Percentiles rank a stretch among this genome's conserved stretches.
phyloP scores from a whole-genome alignment of 2,113 vertebrate species.

The Phylloscopus trochiloides region DNA sequence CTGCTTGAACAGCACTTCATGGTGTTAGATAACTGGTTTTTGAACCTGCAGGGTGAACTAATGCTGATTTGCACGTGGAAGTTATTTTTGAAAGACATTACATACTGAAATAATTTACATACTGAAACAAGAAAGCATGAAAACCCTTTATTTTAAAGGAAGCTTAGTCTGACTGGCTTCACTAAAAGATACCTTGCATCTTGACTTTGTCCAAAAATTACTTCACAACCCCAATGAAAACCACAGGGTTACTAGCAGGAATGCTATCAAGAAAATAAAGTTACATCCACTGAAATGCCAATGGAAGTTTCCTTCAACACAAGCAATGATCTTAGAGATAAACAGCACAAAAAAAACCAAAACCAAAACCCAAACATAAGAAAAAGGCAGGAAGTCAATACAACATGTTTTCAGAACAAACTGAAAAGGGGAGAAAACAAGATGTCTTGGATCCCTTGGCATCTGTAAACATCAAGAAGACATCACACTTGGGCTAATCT shows the following conservation, averaged over 20 bases:
- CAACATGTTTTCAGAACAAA: not conserved
- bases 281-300: not conserved
- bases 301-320: not conserved
- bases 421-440: not conserved
- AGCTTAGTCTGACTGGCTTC: not conserved
- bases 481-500: not conserved
- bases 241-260: not conserved
- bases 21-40: not conserved
- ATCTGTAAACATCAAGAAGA: slow-evolving; percentile 29
- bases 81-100: not conserved
- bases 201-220: not conserved
- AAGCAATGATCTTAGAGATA: not conserved
- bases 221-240: not conserved
- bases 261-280: not conserved
- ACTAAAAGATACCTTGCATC: not conserved
- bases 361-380: not conserved
- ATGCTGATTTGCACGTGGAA: not conserved
- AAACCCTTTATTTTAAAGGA: not conserved
- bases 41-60: not conserved
- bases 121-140: not conserved
- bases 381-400: not conserved
- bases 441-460: not conserved
- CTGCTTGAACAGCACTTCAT: not conserved
- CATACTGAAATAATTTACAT: not conserved
- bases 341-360: not conserved